Base-by-base conservation (phyloP, 2,888 invertebrate genomes). In the Tenthredo scrophulariae region DNA sequence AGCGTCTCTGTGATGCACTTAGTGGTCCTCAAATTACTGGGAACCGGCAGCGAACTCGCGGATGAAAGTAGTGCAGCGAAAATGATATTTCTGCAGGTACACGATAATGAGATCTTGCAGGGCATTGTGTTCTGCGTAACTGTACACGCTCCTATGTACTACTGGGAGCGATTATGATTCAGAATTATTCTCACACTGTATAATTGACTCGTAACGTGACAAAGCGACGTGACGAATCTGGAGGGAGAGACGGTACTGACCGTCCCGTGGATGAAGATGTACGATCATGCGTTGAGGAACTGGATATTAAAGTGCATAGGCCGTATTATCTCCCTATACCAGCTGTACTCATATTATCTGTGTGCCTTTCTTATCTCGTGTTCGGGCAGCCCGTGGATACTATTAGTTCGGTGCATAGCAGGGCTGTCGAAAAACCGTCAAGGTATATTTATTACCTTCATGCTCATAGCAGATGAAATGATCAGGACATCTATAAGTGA, bases 341-440 rank as follows among this genome's bases (percentile, higher is more conserved):
- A 54, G 80, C 65, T 84, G 54, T 84, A 84, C 75, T 62, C 86
- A 84, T 87, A 87, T 84, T 88, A 87, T 89, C 86, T 80, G 87
- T 89, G 89, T 89, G 87, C 84, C 88, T 88, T 90, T 89, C 91
- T 90, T 91, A 92, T 91, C 90, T 91, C 89, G 89, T 90, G 90
- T 90, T 90, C 88, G 87, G 87, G 88, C 88, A 88, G 88, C 88
- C 87, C 88, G 89, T 85, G 88, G 85, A 88, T 88, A 87, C 88
- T 87, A 84, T 62, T 65, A 83, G 70, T 62, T 58, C 58, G 13
- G 22, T 13, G 40, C 22, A 62, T 62, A 26, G 13, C 37, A 80
- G 58, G 62, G 22, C 26, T 15, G 80, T 62, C 6, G 7, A 58
- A 58, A 37, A 6, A 13, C 15, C 40, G 54, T 54, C 50, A 33